phyloP scores from a whole-genome alignment of 2,888 invertebrate genomes.

The Trypoxylon attenuatum region DNA sequence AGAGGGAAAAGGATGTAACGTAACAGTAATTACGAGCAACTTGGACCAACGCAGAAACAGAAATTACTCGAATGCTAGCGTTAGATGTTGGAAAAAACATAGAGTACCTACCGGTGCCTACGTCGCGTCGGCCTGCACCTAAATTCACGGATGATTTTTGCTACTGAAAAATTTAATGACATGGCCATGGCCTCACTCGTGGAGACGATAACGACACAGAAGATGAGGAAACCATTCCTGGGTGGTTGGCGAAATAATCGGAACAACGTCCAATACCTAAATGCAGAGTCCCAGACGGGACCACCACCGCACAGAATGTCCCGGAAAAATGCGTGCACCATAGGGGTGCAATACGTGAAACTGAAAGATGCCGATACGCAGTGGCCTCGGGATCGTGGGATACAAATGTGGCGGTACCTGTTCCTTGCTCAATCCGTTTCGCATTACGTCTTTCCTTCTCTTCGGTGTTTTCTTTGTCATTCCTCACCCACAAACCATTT shows the following conservation, averaged over 20 bases:
- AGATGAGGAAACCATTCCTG: conserved; percentile 81
- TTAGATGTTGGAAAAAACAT: too few relatives aligned
- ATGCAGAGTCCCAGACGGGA: conserved; percentile 89
- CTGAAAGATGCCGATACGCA: conserved; percentile 76
- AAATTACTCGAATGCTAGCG: too few relatives aligned
- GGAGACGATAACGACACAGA: conserved; percentile 77
- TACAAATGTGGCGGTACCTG: conserved; percentile 79
- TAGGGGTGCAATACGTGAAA: conserved; percentile 82
- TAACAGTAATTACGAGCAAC: too few relatives aligned
- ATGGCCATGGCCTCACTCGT: conserved; percentile 72
- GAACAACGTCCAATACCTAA: conserved; percentile 84
- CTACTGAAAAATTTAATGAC: background rate
- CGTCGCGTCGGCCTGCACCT: too few relatives aligned
- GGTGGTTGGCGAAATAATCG: conserved; percentile 87
- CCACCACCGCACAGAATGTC: conserved; percentile 77
- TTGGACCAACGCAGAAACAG: too few relatives aligned
- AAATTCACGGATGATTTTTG: background rate
- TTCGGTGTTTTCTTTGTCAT: conserved; percentile 19
- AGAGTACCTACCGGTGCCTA: too few relatives aligned
- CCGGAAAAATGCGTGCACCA: conserved; percentile 76
- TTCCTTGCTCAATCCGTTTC: too few relatives aligned
- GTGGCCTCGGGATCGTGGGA: conserved; percentile 77
- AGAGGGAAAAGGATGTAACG: too few relatives aligned
- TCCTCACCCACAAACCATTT: too few relatives aligned
- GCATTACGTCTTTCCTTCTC: background rate